phyloP scores from a whole-genome alignment of 2,888 invertebrate species.

The Euphydryas editha region DNA sequence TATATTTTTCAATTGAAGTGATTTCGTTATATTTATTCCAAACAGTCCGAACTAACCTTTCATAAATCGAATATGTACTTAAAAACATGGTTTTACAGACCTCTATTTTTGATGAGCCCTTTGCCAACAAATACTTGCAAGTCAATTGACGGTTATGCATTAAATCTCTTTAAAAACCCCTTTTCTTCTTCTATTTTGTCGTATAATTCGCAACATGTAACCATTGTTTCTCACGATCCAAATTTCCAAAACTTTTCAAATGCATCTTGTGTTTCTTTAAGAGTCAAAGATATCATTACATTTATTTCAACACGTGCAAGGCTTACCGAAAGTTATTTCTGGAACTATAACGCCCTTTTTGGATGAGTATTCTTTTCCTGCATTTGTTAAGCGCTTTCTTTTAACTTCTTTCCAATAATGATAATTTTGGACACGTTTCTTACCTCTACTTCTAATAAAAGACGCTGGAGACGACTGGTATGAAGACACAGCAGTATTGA shows the following conservation, averaged over 20 bases:
- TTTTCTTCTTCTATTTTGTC: conserved; percentile 5
- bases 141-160: conserved; percentile 24
- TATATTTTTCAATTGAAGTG: conserved; percentile 15
- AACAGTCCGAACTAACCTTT: conserved; percentile 13
- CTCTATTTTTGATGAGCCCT: conserved; percentile 9
- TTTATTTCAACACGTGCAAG: conserved; percentile 13
- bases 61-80: conserved; percentile 19
- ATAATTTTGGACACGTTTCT: background rate
- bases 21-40: conserved; percentile 20
- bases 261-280: conserved; percentile 8
- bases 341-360: background rate
- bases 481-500: conserved; percentile 5
- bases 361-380: background rate
- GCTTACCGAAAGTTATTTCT: background rate
- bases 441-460: background rate
- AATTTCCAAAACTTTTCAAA: conserved; percentile 21
- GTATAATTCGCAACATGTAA: conserved; percentile 8
- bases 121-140: conserved; percentile 27
- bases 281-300: conserved; percentile 2
- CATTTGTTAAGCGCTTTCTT: background rate
- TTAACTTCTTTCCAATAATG: background rate
- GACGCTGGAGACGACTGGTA: background rate
- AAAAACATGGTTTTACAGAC: conserved; percentile 32
- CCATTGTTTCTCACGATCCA: conserved; percentile 21
- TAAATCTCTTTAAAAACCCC: conserved; percentile 12